Evolutionary conservation across 2,797 vertebrate genomes (phyloP), one percentile per base, ranked within the genome.

Genomic region (Bufotes viridis): DNA sequence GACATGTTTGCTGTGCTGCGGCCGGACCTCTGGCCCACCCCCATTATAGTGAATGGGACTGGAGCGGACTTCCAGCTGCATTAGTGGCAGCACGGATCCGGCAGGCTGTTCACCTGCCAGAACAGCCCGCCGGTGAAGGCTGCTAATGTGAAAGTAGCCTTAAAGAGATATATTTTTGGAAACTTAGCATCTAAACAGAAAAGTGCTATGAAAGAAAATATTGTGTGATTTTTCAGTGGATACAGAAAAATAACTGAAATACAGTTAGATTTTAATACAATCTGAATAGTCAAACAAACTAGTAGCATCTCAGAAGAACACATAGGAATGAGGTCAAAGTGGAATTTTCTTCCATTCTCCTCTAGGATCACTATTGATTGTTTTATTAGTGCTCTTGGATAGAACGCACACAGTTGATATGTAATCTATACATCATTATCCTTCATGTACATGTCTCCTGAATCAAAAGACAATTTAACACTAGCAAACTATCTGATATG

Each of bases 401-500:
- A 75, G 42, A 75, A 51, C n/a, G 72, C 72, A 53, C 42, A 75
- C 42, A 75, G 72, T 53, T 75, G 49, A 75, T 75, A 75, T 53
- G 55, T 78, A 78, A 78, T 78, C 75, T 53, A 78, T 78, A 78
- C 75, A 78, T 78, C 75, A 78, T 78, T 78, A 78, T 78, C 49
- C 49, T 51, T 78, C 51, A 78, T 78, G 75, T 78, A n/a, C 75
- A 78, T 24, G 42, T 78, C 55, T 78, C 3, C 0, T 24, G 4
- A 78, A 78, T 55, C 49, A 78, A 78, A 78, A 53, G 75, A 24
- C 0, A 6, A 14, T 13, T 6, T 24, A 53, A 78, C 13, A 24
- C 12, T n/a, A 24, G 22, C 20, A 78, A 78, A 78, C 49, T 24
- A 14, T 78, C 55, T 24, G 26, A 78, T 55, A 51, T 76, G 17